A percentile compares a stretch with the other conserved stretches of the same genome.
These are phyloP conservation scores for Semicossyphus pulcher DNA, from an alignment of 2,113 vertebrate genomes.

Conservation along the genomic window DNA sequence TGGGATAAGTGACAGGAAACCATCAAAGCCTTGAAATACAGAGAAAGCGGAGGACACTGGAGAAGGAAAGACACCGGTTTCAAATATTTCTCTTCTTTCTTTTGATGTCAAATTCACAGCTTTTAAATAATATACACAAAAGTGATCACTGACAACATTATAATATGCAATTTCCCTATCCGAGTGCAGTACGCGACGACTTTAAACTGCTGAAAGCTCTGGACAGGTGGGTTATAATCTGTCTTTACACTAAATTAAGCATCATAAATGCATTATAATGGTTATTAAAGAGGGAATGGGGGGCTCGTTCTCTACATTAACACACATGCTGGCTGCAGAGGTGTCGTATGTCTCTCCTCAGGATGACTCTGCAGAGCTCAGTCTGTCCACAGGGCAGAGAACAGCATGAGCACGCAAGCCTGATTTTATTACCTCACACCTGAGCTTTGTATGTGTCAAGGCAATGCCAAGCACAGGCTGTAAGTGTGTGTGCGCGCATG, in stretches of 20 bases:
- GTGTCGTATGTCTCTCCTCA: slow-evolving; percentile 30
- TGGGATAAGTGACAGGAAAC: slow-evolving; percentile 54
- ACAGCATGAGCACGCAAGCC: background rate
- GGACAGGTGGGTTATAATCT: background rate
- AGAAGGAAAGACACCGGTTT: slow-evolving; percentile 8
- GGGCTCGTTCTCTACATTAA: background rate
- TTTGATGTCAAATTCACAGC: slow-evolving; percentile 12
- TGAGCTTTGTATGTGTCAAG: slow-evolving; percentile 47
- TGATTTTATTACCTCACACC: slow-evolving; percentile 53
- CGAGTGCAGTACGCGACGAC: background rate
- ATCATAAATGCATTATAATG: background rate
- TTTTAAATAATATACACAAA: slow-evolving; percentile 11
- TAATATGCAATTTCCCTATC: background rate
- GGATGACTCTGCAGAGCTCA: slow-evolving; percentile 44
- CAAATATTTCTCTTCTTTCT: slow-evolving; percentile 35
- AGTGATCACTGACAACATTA: background rate
- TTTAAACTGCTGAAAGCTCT: background rate
- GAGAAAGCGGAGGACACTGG: slow-evolving; percentile 15
- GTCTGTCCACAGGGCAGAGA: slow-evolving; percentile 19
- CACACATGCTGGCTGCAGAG: slow-evolving; percentile 19
- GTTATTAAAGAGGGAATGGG: background rate
- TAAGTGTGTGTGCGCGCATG: background rate
- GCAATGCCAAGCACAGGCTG: slow-evolving; percentile 14
- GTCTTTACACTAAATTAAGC: slow-evolving; percentile 2
- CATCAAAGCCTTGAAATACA: slow-evolving; percentile 49